Conservation (phyloP, 2,797 vertebrate species). For the Anniella stebbinsi region DNA sequence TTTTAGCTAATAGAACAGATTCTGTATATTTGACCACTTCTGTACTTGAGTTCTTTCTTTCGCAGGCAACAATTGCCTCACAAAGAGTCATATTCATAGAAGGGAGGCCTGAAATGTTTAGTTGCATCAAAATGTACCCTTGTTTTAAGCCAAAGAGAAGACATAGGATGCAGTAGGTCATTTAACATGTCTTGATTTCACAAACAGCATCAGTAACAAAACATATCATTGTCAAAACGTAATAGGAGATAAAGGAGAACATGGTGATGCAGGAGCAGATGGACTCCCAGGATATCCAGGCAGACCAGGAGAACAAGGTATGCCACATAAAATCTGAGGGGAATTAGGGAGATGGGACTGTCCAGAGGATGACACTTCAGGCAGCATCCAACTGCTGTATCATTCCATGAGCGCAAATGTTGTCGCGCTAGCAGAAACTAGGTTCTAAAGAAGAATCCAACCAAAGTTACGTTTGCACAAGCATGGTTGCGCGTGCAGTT, state of each 20-base stretch:
- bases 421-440: too few species aligned
- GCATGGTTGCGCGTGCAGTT: too few species aligned
- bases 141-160: not conserved
- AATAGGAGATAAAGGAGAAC: conserved; percentile 91
- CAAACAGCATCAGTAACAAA: not conserved
- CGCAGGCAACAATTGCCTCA: not conserved
- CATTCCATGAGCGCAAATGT: too few species aligned
- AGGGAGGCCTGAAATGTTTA: not conserved
- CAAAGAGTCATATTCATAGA: not conserved
- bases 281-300: conserved; percentile 88
- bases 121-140: not conserved
- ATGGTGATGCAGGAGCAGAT: conserved; percentile 83
- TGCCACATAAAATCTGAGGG: not conserved
- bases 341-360: not conserved
- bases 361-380: not conserved
- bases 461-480: too few species aligned
- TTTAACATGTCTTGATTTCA: not conserved
- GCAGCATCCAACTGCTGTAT: too few species aligned
- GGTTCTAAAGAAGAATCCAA: too few species aligned
- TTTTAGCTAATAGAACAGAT: too few species aligned
- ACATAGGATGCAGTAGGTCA: not conserved
- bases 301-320: conserved; percentile 92
- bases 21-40: not conserved
- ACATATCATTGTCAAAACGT: conserved; percentile 40
- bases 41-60: not conserved